Evolutionary conservation across 2,113 vertebrate species (phyloP), one percentile per base, ranked within the genome.

Genomic region (Neotragus pygmaeus): DNA sequence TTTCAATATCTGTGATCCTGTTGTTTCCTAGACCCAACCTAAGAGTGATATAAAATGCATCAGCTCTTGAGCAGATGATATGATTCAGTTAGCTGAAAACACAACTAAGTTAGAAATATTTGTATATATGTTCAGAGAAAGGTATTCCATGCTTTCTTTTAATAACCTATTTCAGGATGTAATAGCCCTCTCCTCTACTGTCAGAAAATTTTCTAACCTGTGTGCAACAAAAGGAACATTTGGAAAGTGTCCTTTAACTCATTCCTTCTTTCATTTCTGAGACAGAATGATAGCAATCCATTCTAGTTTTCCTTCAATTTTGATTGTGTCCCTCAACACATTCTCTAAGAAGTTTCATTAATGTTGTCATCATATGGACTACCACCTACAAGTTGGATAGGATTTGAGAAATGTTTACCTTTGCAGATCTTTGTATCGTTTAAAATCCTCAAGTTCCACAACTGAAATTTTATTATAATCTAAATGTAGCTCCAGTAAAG

Each of bases 391-490:
- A 39, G 49, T 89, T 91, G 39, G 55, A 75, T 91, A 85, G 88
- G n/a, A 43, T 49, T 33, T 55, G 21, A 36, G 39, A 33, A 73
- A 57, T 7, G 49, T 95, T 99, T 98, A 99, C 99, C 99, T 99
- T 98, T 99, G 99, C 45, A 99, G 98, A 90, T 99, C 99, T 99
- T 99, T 99, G 92, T 99, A 99, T 90, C 99, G 99, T 92, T 99
- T 99, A 96, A 99, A 99, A 98, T 99, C 99, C 94, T 99, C 99
- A 2, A 99, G 88, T 98, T 99, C 99, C 2, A 99, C 98, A 96
- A 99, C 98, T 47, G 99, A 98, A 95, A 99, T 99, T 98, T 99
- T 99, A 95, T 99, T 99, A 98, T 99, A 99, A 94, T 99, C 99
- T 98, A 99, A 98, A 87, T 99, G 99, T 96, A 99, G 99, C 88